Evolutionary conservation across 2,888 invertebrate species (phyloP), one percentile per base, ranked within the genome.

Genomic region (Capitulum mitella): DNA sequence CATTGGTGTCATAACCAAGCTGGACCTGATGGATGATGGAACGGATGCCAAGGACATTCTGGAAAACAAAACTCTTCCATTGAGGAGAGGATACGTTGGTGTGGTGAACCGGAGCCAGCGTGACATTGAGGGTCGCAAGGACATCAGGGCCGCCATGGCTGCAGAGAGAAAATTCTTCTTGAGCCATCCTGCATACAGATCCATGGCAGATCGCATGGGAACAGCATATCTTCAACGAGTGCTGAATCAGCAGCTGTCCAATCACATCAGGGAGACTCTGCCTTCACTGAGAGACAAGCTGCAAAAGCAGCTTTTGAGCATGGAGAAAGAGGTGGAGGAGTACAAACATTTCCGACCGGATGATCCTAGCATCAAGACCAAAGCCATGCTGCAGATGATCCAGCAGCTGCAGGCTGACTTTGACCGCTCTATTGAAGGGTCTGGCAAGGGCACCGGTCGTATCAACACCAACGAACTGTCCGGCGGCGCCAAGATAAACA

Each of bases 321-420:
- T 99, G 84, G 99, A 99, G 87, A 99, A 98, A 86, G 99, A 99
- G 86, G 98, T 99, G 26, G 97, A 98, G 84, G 98, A 99, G 87
- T 99, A 95, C 88, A 98, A 98, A 88, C 94, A 98, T 88, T 98
- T 98, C 86, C 89, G 96, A 85, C 98, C 98, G 0, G 98, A 99
- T 86, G 99, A 99, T 89, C 98, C 98, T 29, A 92, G 97, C 80
- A 93, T 98, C 85, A 99, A 98, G 88, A 99, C 99, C 61, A 99
- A 99, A 88, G 98, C 98, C 83, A 98, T 99, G 96, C 88, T 99
- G 86, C 98, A 98, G 98, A 98, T 99, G 97, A 97, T 99, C 84
- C 98, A 99, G 86, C 94, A 95, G 84, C 90, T 99, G 84, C 97
- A 97, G 85, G 93, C 94, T 46, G 98, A 99, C 87, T 98, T 99